Conservation (phyloP, 2,113 vertebrate species). For the Lichenostomus cassidix region DNA sequence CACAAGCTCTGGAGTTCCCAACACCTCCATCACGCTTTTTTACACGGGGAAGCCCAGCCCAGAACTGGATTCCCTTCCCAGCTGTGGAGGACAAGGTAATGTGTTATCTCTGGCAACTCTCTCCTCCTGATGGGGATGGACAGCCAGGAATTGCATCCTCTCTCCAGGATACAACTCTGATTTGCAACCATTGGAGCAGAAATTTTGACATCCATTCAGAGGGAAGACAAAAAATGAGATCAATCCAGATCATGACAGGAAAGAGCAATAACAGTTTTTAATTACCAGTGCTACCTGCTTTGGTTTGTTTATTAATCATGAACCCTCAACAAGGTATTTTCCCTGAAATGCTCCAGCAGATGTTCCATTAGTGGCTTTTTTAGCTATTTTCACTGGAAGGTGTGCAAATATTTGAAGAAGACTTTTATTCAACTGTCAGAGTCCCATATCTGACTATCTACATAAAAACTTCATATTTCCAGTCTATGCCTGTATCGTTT, state of each 20-base stretch:
- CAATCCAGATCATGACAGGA: background rate
- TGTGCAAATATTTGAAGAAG: background rate
- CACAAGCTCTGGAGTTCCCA: background rate
- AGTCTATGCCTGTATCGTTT: background rate
- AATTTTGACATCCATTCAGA: background rate
- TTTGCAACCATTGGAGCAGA: background rate
- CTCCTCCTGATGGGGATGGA: background rate
- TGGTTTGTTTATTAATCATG: background rate
- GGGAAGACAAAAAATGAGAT: background rate
- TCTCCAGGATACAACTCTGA: background rate
- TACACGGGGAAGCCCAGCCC: rapidly evolving
- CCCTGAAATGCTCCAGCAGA: background rate
- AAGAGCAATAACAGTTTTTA: background rate
- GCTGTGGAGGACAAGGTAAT: background rate
- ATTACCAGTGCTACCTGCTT: background rate
- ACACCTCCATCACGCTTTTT: background rate
- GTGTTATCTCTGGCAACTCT: background rate
- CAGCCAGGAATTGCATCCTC: background rate
- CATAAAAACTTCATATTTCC: background rate
- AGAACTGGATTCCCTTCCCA: background rate
- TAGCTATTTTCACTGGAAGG: background rate
- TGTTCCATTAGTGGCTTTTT: background rate
- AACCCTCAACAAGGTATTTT: background rate
- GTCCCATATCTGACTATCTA: background rate
- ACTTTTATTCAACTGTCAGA: background rate